Conservation (phyloP, 1,140 invertebrate genomes). For the Ceratosolen solmsi region DNA sequence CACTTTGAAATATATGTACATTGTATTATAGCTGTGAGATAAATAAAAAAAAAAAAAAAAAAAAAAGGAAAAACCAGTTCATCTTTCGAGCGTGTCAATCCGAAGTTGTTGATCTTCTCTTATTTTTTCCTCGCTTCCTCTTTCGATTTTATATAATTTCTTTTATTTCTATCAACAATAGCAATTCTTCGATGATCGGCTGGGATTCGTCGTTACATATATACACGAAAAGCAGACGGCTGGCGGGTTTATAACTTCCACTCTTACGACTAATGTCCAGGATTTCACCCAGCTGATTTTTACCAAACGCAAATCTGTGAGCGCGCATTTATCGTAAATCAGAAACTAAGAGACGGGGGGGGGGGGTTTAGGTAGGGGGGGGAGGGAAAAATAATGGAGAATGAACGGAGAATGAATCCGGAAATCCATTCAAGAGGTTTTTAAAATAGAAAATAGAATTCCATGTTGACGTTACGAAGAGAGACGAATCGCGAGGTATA, state of each 20-base stretch:
- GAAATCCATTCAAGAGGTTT: constrained; percentile 44
- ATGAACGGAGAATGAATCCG: constrained; percentile 32
- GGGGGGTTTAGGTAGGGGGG: background rate
- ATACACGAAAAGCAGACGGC: background rate
- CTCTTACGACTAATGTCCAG: constrained; percentile 34
- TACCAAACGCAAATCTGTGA: constrained; percentile 38
- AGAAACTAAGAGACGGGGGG: constrained; percentile 17
- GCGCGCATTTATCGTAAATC: constrained; percentile 33
- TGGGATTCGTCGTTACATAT: no score
- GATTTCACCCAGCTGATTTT: constrained; percentile 41
- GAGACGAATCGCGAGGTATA: constrained; percentile 13
- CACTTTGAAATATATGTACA: background rate
- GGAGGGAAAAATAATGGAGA: background rate
- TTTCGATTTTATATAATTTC: no score
- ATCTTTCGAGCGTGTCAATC: no score
- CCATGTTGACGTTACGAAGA: constrained; percentile 31
- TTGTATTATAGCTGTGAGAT: constrained; percentile 1
- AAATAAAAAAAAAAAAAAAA: background rate
- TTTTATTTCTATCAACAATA: constrained; percentile 47
- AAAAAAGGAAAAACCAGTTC: background rate
- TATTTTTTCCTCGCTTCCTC: background rate
- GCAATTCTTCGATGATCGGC: constrained; percentile 53
- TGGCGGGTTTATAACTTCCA: background rate
- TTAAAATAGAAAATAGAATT: constrained; percentile 50
- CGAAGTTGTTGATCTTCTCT: no score